Evolutionary conservation across 2,797 vertebrate species (phyloP), one percentile per base, ranked within the genome.

Genomic region (Cyprinodon diabolis): DNA sequence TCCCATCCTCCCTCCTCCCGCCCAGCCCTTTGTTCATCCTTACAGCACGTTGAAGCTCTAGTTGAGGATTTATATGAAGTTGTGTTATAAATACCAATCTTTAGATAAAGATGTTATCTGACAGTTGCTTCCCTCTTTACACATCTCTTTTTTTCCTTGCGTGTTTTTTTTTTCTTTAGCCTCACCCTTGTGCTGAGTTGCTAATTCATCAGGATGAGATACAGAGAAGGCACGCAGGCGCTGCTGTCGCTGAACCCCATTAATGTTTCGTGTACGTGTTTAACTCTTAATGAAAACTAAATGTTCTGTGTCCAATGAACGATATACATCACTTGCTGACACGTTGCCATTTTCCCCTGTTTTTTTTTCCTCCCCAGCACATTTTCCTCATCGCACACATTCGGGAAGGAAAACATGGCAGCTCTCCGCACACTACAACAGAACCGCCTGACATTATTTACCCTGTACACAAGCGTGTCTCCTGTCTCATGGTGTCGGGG

Each of bases 251-350:
- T 96, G 96, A 97, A 97, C 96, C 96, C 87, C 82, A 85, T 94
- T 95, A 95, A 97, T 96, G 96, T 95, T 95, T 96, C 96, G 93
- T 97, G 97, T 98, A 96, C 93, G 90, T 96, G 95, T 97, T 98
- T 98, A 97, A 97, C 88, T 96, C 93, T 97, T 99, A 98, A 99
- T 98, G 97, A 97, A 99, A 99, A 97, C 95, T 95, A 97, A 99
- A 99, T 97, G 97, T 97, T 96, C 95, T 96, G 97, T 98, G 96
- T 97, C 97, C 96, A 96, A 96, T 96, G 95, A 96, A 96, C 95
- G 95, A 93, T 96, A 97, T 96, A 75, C 94, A 96, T 99, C 96
- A 97, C 90, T 90, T 93, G 90, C 90, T 86, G 91, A 91, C 91
- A 92, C 81, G 70, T 84, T 82, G 54, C 76, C 84, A 76, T 79